A percentile compares a stretch with the other conserved stretches of the same genome.
These are phyloP conservation scores for Drosophila sproati DNA, from an alignment of 1,140 invertebrate species.

Conservation along the genomic window DNA sequence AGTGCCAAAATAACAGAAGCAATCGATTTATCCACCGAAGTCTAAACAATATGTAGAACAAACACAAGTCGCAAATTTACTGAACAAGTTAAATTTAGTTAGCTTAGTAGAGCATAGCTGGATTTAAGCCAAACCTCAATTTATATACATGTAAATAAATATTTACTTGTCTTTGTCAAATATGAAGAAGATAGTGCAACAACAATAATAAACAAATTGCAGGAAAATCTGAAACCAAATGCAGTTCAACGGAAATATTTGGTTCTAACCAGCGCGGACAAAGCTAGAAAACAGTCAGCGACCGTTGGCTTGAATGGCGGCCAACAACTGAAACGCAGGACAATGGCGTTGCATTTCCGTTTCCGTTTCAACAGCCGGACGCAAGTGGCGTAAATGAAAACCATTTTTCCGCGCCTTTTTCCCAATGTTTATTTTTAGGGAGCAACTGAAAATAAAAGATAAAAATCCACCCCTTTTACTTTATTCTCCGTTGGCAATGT, in stretches of 20 bases:
- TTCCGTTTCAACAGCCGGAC: conserved; percentile 54
- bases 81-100: too few relatives aligned
- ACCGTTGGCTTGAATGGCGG: conserved; percentile 47
- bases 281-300: conserved; percentile 45
- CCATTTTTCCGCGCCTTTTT: conserved; percentile 6
- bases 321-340: conserved; percentile 43
- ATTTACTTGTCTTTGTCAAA: background rate
- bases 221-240: conserved; percentile 15
- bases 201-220: conserved; percentile 15
- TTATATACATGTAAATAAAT: background rate
- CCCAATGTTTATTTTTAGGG: background rate
- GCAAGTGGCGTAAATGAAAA: conserved; percentile 46
- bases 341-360: conserved; percentile 76
- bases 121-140: too few relatives aligned
- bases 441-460: background rate
- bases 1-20: too few relatives aligned
- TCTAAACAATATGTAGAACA: too few relatives aligned
- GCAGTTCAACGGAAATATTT: conserved; percentile 37
- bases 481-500: conserved; percentile 13
- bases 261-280: conserved; percentile 23
- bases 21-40: too few relatives aligned
- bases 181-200: background rate
- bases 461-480: conserved; percentile 34
- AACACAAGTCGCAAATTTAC: too few relatives aligned
- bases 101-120: too few relatives aligned